phyloP scores from a whole-genome alignment of 1,140 invertebrate genomes.

The Anadara kagoshimensis region DNA sequence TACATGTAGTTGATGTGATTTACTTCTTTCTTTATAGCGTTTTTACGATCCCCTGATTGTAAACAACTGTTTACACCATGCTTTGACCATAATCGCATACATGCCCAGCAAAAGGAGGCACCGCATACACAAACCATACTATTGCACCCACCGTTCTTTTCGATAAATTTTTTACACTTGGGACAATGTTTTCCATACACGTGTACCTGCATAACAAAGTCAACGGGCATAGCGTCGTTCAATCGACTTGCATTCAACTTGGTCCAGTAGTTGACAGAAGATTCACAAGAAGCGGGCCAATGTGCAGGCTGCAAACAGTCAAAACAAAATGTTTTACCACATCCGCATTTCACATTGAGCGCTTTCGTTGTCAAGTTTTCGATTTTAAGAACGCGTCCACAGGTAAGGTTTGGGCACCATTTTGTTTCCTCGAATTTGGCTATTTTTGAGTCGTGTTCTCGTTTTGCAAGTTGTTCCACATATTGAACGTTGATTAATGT shows the following conservation, averaged over 20 bases:
- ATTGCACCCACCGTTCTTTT: no score
- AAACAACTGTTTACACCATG: no score
- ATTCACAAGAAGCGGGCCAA: slow-evolving; percentile 55
- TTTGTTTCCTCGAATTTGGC: slow-evolving; percentile 27
- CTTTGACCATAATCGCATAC: no score
- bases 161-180: no score
- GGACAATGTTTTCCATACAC: no score
- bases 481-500: slow-evolving; percentile 44
- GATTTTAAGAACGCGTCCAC: slow-evolving; percentile 47
- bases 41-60: no score
- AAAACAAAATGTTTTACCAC: slow-evolving; percentile 53
- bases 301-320: slow-evolving; percentile 48
- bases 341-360: slow-evolving; percentile 42
- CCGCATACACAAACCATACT: no score
- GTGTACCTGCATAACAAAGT: no score
- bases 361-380: not conserved
- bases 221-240: no score
- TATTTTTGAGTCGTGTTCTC: slow-evolving; percentile 30
- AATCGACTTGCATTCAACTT: slow-evolving; percentile 6
- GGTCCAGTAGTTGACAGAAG: slow-evolving; percentile 30
- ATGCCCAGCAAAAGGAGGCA: no score
- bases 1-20: no score
- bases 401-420: slow-evolving; percentile 58
- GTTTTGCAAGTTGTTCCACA: slow-evolving; percentile 34
- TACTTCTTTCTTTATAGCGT: no score